Percentiles rank a stretch among this genome's conserved stretches.
These are phyloP conservation scores for Zaprionus vittiger DNA, from an alignment of 1,140 invertebrate genomes.

Conservation along the genomic window DNA sequence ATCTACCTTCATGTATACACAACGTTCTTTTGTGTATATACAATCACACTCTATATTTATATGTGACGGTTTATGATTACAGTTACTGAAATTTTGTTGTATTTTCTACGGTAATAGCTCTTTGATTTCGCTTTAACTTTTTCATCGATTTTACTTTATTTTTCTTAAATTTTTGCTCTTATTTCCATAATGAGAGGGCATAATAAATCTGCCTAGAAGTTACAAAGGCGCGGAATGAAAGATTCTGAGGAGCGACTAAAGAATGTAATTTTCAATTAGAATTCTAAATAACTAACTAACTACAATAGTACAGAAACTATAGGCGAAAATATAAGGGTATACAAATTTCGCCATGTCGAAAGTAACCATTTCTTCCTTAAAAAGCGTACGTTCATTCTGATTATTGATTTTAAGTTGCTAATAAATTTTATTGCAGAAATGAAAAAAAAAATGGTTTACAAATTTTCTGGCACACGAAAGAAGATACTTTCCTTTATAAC, in stretches of 20 bases:
- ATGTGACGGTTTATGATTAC: conserved; percentile 13
- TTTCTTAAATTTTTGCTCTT: neutral
- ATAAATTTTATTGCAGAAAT: neutral
- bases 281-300: too few species aligned
- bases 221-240: too few species aligned
- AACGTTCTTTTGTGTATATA: too few species aligned
- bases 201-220: too few species aligned
- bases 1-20: neutral
- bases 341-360: too few species aligned
- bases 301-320: too few species aligned
- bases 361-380: too few species aligned
- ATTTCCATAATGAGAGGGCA: neutral
- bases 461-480: neutral
- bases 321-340: too few species aligned
- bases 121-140: neutral
- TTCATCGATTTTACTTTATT: neutral
- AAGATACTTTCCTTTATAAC: neutral
- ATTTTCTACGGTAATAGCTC: neutral
- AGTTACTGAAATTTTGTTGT: conserved; percentile 1
- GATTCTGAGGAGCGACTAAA: too few species aligned
- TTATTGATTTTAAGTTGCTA: neutral
- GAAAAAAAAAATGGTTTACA: neutral
- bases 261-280: too few species aligned
- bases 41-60: conserved; percentile 6
- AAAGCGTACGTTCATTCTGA: neutral